Percentiles rank a stretch among this genome's conserved stretches.
Evolutionary conservation across 2,797 vertebrate species (phyloP).

Genomic region (Cottoperca gobio): DNA sequence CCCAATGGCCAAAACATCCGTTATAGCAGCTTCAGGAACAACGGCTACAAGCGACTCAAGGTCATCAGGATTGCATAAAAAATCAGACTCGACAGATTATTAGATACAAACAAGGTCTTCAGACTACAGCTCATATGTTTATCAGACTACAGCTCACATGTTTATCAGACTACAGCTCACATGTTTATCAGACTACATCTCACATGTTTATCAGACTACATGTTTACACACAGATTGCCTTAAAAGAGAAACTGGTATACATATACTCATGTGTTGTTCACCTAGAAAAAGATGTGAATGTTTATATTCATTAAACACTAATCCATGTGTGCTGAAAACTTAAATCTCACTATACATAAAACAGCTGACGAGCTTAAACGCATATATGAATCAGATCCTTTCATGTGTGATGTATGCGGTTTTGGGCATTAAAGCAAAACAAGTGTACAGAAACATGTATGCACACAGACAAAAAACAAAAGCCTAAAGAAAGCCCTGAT

Average conservation of each 20-base stretch:
- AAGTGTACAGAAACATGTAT: background rate
- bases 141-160: too few species aligned
- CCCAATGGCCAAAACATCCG: background rate
- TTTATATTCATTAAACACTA: constrained; percentile 8
- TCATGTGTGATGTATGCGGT: background rate
- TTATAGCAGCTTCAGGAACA: too few species aligned
- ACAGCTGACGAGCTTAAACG: background rate
- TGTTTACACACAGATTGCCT: background rate
- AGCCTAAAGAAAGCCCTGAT: background rate
- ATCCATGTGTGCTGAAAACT: background rate
- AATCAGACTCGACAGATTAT: too few species aligned
- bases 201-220: too few species aligned
- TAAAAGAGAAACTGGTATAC: constrained; percentile 1
- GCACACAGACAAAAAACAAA: constrained; percentile 3
- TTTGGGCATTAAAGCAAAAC: background rate
- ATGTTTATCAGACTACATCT: too few species aligned
- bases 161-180: too few species aligned
- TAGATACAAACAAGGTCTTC: too few species aligned
- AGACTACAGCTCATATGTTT: too few species aligned
- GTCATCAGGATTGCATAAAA: too few species aligned
- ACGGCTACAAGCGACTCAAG: too few species aligned
- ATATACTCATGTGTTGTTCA: background rate
- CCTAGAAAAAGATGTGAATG: constrained; percentile 13
- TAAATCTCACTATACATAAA: constrained; percentile 10
- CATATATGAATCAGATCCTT: constrained; percentile 1